Conservation (phyloP, 2,797 vertebrate species). For the Enteromius mattozi region DNA sequence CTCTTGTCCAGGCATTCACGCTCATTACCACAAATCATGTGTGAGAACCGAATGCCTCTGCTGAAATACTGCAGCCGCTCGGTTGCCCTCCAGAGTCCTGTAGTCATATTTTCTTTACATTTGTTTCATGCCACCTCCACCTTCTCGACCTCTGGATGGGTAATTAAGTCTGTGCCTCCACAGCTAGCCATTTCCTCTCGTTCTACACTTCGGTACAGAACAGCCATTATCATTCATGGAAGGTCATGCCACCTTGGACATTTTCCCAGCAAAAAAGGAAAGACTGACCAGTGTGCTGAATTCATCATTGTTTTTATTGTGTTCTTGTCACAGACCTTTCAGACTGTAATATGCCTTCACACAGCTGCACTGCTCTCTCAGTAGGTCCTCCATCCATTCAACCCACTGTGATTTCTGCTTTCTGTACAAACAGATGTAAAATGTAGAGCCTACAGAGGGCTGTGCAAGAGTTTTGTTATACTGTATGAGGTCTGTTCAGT, state of each 20-base stretch:
- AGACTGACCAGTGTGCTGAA: slow-evolving; percentile 57
- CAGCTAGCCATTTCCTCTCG: slow-evolving; percentile 53
- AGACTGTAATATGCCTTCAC: slow-evolving; percentile 73
- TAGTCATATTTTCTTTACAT: slow-evolving; percentile 53
- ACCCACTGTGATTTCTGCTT: not conserved
- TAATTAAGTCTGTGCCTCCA: slow-evolving; percentile 64
- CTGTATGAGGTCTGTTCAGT: not conserved
- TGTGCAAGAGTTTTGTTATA: not conserved
- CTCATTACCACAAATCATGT: slow-evolving; percentile 43
- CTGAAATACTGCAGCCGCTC: slow-evolving; percentile 35
- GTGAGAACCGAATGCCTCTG: slow-evolving; percentile 15
- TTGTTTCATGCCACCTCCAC: slow-evolving; percentile 55
- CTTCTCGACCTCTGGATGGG: slow-evolving; percentile 55
- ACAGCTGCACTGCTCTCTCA: slow-evolving; percentile 63
- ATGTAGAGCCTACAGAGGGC: slow-evolving; percentile 1
- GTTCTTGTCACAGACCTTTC: slow-evolving; percentile 64
- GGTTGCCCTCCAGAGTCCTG: slow-evolving; percentile 47
- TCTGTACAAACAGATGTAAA: slow-evolving; percentile 28
- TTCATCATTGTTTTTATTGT: slow-evolving; percentile 66
- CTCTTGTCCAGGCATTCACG: not conserved
- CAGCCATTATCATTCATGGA: slow-evolving; percentile 48
- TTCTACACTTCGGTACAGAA: slow-evolving; percentile 46
- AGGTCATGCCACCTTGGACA: slow-evolving; percentile 52
- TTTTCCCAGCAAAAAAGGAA: slow-evolving; percentile 58
- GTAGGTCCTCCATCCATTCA: not conserved